Base-by-base conservation (phyloP, 2,113 vertebrate genomes). In the Crypturellus undulatus region DNA sequence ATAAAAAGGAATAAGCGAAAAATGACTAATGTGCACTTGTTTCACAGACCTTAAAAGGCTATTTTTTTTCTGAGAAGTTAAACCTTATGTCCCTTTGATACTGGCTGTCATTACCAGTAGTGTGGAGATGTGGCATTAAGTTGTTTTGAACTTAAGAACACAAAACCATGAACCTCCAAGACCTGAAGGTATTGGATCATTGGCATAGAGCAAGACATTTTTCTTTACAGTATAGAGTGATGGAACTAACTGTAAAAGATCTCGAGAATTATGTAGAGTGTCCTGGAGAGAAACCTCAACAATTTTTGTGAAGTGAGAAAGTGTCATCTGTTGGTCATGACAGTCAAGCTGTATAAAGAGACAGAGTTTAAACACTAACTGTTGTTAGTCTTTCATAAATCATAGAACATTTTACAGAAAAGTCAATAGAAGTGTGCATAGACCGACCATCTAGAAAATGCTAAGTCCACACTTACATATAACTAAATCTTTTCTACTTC, bases 181-280 rank as follows among this genome's bases (percentile, higher is more conserved):
- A 65, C 49, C 22, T 26, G 51, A 67, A 79, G 24, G 70, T 38
- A 38, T 38, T 38, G 38, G 38, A 38, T 47, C 90, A 79, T 8
- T 28, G 36, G 32, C 13, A 42, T 4, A 17, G 30, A 8, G 10
- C 6, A 63, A 30, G 8, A n/a, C 6, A 38, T 2, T 34, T 54
- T 62, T 40, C 32, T 49, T 77, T 60, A 38, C 28, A 77, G 90
- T 82, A 73, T 1, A 78, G 24, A 85, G 21, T 15, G 13, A 5
- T 10, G 6, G 26, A 86, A 71, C 20, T 21, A 70, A 68, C 30
- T 79, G 65, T 18, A 36, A 67, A 90, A 90, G 7, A 70, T 8
- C 8, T 20, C 10, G 0, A 0, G 19, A 64, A 54, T 17, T 52
- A 42, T 11, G 1, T 59, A 34, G 17, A 75, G 6, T 25, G 3